Evolutionary conservation across 2,113 vertebrate genomes (phyloP).

Genomic region (Nibea coibor): DNA sequence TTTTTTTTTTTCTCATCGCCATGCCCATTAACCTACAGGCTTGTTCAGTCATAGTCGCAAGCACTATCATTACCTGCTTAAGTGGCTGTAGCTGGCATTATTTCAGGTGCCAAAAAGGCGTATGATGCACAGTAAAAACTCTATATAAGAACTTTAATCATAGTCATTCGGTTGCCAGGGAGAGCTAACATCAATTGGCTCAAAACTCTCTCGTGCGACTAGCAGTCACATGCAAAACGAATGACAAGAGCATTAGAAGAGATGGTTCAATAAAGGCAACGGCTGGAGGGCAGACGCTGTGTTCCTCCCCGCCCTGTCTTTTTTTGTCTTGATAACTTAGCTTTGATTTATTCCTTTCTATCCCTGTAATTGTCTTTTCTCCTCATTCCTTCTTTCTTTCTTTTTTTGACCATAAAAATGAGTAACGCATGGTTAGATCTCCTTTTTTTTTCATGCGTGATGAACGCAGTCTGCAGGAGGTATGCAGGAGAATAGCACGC

Average conservation of each 20-base stretch:
- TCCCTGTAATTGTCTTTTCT: background rate
- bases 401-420: background rate
- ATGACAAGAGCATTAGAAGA: background rate
- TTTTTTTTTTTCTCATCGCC: background rate
- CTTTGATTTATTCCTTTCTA: background rate
- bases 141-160: conserved; percentile 32
- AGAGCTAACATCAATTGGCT: conserved; percentile 15
- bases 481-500: background rate
- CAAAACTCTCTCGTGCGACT: background rate
- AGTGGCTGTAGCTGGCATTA: conserved; percentile 21
- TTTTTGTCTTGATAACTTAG: background rate
- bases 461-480: background rate
- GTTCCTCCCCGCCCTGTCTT: background rate
- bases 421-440: background rate
- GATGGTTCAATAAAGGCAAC: conserved; percentile 8
- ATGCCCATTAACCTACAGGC: conserved; percentile 17
- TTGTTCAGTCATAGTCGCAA: conserved; percentile 45
- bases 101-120: conserved; percentile 29
- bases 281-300: conserved; percentile 23
- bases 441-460: background rate
- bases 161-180: conserved; percentile 9
- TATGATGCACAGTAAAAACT: conserved; percentile 27
- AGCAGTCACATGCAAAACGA: conserved; percentile 33
- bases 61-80: conserved; percentile 22
- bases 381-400: background rate